Base-by-base conservation (phyloP, 2,113 vertebrate genomes). In the Daboia siamensis region DNA sequence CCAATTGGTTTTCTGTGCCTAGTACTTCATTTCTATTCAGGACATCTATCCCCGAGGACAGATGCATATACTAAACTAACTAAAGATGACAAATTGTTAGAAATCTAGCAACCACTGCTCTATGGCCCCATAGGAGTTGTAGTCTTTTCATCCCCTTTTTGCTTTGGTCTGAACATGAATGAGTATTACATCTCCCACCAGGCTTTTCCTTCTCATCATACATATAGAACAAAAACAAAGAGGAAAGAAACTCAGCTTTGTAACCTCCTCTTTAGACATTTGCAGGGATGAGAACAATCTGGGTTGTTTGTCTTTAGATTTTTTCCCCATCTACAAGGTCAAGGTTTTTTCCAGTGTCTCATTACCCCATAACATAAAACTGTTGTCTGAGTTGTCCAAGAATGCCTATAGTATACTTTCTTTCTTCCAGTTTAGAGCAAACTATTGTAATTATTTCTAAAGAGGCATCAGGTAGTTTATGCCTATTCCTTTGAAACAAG, bases 91-190 rank as follows among this genome's bases (percentile, higher is more conserved):
- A 87, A 51, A n/a, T 51, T 61, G 56, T 91, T 91, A 64, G 44
- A 87, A 91, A 91, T 86, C 13, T 51, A 91, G 85, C 56, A 86
- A 61, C 85, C 84, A 91, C 46, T 86, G 55, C 90, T 23, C 80
- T 59, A n/a, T 59, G 64, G 54, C 54, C 85, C 56, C 85, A n/a
- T 61, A 61, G 56, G 84, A 57, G 61, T 15, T 91, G 33, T 46
- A 86, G 74, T 86, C 48, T 61, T 61, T 87, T 91, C 57, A 91
- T 91, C 29, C 46, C 51, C 57, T 52, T 86, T 64, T 52, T 91
- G 57, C 20, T 33, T 52, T 91, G 44, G 46, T 87, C 57, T 87
- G 29, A 29, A 85, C 57, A 91, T 52, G 20, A 59, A 91, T 48
- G 46, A 57, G 55, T 51, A 13, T 39, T 84, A 44, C n/a, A 56